Percentiles rank a stretch among this genome's conserved stretches.
phyloP scores from a whole-genome alignment of 2,113 vertebrate genomes.

The Polypterus senegalus region DNA sequence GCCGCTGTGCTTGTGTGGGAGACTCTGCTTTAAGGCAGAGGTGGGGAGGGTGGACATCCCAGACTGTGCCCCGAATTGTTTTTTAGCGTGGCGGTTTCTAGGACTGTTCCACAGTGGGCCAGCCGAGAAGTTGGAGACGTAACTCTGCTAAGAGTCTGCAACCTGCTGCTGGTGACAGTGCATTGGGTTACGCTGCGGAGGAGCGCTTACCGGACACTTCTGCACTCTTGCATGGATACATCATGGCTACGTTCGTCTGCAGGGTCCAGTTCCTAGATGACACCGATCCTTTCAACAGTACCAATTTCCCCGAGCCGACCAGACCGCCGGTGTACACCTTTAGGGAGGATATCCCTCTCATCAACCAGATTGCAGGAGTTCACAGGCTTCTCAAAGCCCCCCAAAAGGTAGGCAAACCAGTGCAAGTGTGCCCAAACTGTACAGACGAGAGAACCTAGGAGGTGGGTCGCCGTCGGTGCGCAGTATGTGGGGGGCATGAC shows the following conservation, averaged over 20 bases:
- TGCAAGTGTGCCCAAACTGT: too few relatives aligned
- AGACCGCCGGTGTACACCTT: slow-evolving; percentile 86
- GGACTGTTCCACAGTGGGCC: slow-evolving; percentile 28
- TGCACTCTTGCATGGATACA: slow-evolving; percentile 60
- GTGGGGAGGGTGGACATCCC: slow-evolving; percentile 2
- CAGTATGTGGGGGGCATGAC: background rate
- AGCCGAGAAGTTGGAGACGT: slow-evolving; percentile 27
- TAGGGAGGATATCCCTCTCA: slow-evolving; percentile 79
- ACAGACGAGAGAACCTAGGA: too few relatives aligned
- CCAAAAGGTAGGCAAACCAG: slow-evolving; percentile 64
- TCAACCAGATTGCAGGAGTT: slow-evolving; percentile 79
- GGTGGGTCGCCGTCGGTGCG: background rate
- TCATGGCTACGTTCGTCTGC: slow-evolving; percentile 82
- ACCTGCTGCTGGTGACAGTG: slow-evolving; percentile 9
- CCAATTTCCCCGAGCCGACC: slow-evolving; percentile 89
- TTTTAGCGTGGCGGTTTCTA: slow-evolving; percentile 13
- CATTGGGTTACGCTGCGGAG: slow-evolving; percentile 5
- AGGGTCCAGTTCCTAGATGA: slow-evolving; percentile 93
- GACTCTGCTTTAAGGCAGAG: background rate
- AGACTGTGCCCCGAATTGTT: slow-evolving; percentile 14
- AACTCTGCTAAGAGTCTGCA: slow-evolving; percentile 9
- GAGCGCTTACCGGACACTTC: slow-evolving; percentile 28
- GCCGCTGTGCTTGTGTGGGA: slow-evolving; percentile 18
- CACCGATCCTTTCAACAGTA: slow-evolving; percentile 94
- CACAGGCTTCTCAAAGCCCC: slow-evolving; percentile 83